Conservation (phyloP, 1,140 invertebrate genomes). For the Drosophila carrolli region DNA sequence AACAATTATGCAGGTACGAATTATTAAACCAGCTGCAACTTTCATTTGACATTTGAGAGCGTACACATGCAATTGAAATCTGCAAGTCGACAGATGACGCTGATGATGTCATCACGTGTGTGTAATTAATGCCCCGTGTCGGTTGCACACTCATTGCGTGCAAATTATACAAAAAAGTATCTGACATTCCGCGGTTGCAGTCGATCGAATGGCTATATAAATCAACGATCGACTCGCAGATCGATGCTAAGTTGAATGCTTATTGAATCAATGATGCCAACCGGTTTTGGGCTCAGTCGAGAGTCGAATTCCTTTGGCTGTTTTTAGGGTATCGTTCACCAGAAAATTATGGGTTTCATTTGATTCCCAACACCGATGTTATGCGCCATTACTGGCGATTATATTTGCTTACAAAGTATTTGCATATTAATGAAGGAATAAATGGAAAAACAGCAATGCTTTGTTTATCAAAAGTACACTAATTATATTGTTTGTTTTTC, state of each 20-base stretch:
- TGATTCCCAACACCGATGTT: slow-evolving; percentile 9
- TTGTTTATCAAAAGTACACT: neutral
- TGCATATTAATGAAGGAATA: neutral
- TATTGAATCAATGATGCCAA: slow-evolving; percentile 42
- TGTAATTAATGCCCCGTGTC: slow-evolving; percentile 68
- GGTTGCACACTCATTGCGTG: slow-evolving; percentile 54
- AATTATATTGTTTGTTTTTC: neutral
- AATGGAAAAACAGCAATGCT: neutral
- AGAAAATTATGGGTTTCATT: slow-evolving; percentile 27
- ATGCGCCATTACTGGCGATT: slow-evolving; percentile 15
- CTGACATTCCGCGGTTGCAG: slow-evolving; percentile 39
- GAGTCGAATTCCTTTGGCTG: slow-evolving; percentile 17
- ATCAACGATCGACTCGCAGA: slow-evolving; percentile 41
- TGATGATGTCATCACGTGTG: slow-evolving; percentile 40
- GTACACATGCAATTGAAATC: slow-evolving; percentile 61
- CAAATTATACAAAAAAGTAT: slow-evolving; percentile 42
- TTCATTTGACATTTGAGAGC: slow-evolving; percentile 69
- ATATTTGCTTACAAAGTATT: neutral
- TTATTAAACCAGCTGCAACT: slow-evolving; percentile 41
- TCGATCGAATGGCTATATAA: slow-evolving; percentile 25
- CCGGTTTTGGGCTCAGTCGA: slow-evolving; percentile 20
- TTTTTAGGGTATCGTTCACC: slow-evolving; percentile 5
- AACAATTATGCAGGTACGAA: slow-evolving; percentile 23
- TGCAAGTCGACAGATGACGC: slow-evolving; percentile 20
- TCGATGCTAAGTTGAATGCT: slow-evolving; percentile 49